A percentile compares a stretch with the other conserved stretches of the same genome.
Conservation (phyloP, 2,888 invertebrate genomes). For the Rhagonycha fulva region DNA sequence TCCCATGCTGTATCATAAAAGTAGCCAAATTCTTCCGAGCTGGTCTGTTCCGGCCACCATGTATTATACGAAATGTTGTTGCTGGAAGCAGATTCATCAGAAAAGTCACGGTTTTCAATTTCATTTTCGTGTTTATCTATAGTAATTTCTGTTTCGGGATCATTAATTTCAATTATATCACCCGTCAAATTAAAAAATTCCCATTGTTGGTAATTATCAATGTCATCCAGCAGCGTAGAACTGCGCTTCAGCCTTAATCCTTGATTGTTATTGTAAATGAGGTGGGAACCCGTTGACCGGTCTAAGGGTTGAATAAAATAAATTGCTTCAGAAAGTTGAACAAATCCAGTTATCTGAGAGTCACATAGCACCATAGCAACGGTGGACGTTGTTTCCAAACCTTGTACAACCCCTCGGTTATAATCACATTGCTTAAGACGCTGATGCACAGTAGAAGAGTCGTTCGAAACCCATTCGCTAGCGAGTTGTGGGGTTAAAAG, state of each 20-base stretch:
- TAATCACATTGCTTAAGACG: constrained; percentile 41
- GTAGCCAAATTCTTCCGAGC: constrained; percentile 54
- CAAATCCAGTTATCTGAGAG: constrained; percentile 41
- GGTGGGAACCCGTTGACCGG: constrained; percentile 18
- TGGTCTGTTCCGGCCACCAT: constrained; percentile 42
- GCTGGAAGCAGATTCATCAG: constrained; percentile 1
- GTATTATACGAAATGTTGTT: constrained; percentile 18
- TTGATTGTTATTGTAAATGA: constrained; percentile 18
- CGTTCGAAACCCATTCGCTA: constrained; percentile 40
- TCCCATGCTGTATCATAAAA: constrained; percentile 57
- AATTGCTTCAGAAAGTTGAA: constrained; percentile 39
- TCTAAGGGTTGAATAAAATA: constrained; percentile 46
- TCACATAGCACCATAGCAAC: constrained; percentile 47
- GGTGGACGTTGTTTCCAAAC: constrained; percentile 38
- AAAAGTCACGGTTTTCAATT: constrained; percentile 12
- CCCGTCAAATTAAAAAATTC: constrained; percentile 56
- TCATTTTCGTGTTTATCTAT: constrained; percentile 22
- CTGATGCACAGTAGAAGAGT: constrained; percentile 32
- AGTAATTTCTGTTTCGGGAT: constrained; percentile 31
- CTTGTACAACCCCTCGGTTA: constrained; percentile 43
- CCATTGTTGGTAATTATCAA: constrained; percentile 29
- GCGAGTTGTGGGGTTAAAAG: constrained; percentile 40
- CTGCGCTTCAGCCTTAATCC: not conserved
- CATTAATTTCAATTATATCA: constrained; percentile 54
- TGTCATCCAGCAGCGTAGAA: not conserved